Base-by-base conservation (phyloP, 2,888 invertebrate genomes). In the Cosmopolites sordidus region DNA sequence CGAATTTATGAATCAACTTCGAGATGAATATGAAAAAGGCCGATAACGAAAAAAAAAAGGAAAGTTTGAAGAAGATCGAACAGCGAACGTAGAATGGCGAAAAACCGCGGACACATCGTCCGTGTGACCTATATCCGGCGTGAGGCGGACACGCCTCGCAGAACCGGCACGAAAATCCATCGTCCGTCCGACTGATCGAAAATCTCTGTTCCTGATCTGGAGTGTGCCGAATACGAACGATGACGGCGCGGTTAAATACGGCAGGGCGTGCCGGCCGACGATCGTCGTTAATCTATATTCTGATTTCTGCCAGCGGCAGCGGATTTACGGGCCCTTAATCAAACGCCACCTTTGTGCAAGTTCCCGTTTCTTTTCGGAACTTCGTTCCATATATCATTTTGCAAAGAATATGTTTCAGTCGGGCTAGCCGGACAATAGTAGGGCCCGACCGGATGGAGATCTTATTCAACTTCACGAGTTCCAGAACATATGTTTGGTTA, bases 281-380 rank as follows among this genome's bases (percentile, higher is more conserved):
- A 49, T 50, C 45, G 47, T 43, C 58, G 52, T 58, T 58, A 58
- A 58, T 58, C 58, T 58, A 58, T 58, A 58, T 58, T 58, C 58
- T 52, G 58, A 58, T 58, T 58, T 58, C 58, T 58, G 58, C 58
- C 58, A 55, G 45, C 48, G 49, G 48, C 58, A 58, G 58, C 58
- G 55, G 43, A 58, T 58, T 58, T 58, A 55, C 51, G 43, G 58
- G 49, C 50, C 49, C 54, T 58, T 55, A 55, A 55, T 55, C 54
- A 58, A 58, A 58, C 43, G 49, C 46, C 58, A 58, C 58, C 58
- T 58, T 58, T 58, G 58, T 58, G 51, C 46, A 43, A 54, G 40
- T 51, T 53, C 43, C 42, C 49, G 52, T 49, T 56, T 56, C 52
- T 53, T 53, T 53, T 43, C 27, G 42, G 40, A 52, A 52, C 52